phyloP scores from a whole-genome alignment of 2,888 invertebrate species.

The Carpatolechia fugitivella region DNA sequence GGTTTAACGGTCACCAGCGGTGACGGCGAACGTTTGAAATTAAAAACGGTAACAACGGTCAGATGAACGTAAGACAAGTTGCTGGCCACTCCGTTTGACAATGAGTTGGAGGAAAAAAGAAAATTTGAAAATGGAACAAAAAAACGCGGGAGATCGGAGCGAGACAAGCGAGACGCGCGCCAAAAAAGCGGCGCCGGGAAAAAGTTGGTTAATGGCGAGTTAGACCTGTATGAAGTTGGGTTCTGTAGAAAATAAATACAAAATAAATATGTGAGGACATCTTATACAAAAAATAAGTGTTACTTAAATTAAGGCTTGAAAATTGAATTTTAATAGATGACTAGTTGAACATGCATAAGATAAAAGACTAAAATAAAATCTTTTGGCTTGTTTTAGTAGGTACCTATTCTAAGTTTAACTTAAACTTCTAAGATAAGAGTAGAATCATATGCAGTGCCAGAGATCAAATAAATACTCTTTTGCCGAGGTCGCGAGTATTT shows the following conservation, averaged over 20 bases:
- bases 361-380: no score
- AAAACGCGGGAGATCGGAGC: constrained; percentile 42
- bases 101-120: constrained; percentile 44
- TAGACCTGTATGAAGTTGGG: constrained; percentile 10
- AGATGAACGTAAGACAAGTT: constrained; percentile 50
- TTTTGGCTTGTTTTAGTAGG: no score
- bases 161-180: constrained; percentile 50
- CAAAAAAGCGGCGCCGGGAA: constrained; percentile 52
- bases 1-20: constrained; percentile 39
- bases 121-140: constrained; percentile 27
- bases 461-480: no score
- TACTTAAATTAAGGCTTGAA: no score
- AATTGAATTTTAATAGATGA: no score
- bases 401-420: no score
- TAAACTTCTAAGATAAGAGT: no score
- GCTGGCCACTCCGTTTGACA: constrained; percentile 45
- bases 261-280: no score
- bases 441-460: no score
- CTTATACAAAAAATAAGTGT: no score
- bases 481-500: no score
- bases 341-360: no score
- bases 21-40: constrained; percentile 40
- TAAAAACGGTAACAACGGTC: constrained; percentile 48
- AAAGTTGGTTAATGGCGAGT: constrained; percentile 20
- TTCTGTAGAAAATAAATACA: constrained; percentile 19